Base-by-base conservation (phyloP, 2,113 vertebrate species). In the Elanoides forficatus region DNA sequence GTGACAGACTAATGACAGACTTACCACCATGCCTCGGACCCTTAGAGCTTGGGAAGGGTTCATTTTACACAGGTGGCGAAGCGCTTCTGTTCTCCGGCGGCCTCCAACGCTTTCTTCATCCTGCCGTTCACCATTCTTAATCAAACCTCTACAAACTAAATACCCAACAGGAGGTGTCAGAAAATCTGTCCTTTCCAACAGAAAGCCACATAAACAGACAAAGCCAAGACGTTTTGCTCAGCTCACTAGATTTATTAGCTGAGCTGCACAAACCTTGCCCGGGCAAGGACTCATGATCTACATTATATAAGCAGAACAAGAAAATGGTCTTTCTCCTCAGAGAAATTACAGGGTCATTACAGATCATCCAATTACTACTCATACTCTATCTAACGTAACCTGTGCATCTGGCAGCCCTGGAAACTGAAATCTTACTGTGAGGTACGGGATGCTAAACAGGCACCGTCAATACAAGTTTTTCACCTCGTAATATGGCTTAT, bases 11-110 rank as follows among this genome's bases (percentile, higher is more conserved):
- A 42, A 36, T 15, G 23, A 26, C 36, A 65, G 38, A 88, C 99
- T 99, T 93, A 99, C 99, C 99, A 99, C 99, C 99, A 99, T 99
- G 79, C 99, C 99, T 86, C 99, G 98, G 85, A 99, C 99, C 97
- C 99, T 99, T 27, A 99, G 98, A 21, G 99, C 99, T 87, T 99
- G 99, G 30, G 99, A 99, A 53, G 99, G 99, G 96, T 99, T 99
- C 99, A 99, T 99, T 95, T 99, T 99, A 94, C 99, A 99, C 3
- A 99, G 98, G 96, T 99, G 99, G 40, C 99, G 98, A 21, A 99
- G 98, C 2, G 99, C 99, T 96, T 99, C 99, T 2, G 99, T 99
- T 67, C 99, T 98, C 34, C 99, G 99, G n/a, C 99, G 98, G 43
- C 99, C 99, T 9, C 99, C 99, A 13, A 98, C 95, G 3, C 99